A percentile compares a stretch with the other conserved stretches of the same genome.
Conservation (phyloP, 2,888 invertebrate species). For the Cremastobaeus sp. region DNA sequence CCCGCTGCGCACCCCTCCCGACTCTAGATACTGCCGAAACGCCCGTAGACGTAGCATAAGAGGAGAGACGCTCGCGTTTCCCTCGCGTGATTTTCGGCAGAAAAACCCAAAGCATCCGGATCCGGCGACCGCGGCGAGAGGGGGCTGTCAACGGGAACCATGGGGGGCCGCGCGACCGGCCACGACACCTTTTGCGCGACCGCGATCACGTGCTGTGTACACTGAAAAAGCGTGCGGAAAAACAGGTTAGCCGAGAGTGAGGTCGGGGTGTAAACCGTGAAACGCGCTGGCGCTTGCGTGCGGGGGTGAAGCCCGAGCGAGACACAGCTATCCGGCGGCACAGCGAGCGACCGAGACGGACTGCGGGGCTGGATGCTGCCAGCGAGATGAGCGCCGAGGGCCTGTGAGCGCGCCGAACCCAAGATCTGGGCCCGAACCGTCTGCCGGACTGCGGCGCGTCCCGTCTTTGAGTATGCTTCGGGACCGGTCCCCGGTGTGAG, state of each 20-base stretch:
- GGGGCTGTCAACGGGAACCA: not conserved
- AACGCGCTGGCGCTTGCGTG: slow-evolving; percentile 41
- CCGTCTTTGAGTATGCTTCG: not conserved
- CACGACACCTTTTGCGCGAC: too few relatives aligned
- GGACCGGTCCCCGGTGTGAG: slow-evolving; percentile 26
- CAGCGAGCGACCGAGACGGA: slow-evolving; percentile 4
- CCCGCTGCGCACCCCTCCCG: slow-evolving; percentile 44
- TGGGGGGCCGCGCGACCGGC: slow-evolving; percentile 6
- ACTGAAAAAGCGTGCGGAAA: slow-evolving; percentile 30
- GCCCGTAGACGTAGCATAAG: slow-evolving; percentile 72
- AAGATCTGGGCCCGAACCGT: too few relatives aligned
- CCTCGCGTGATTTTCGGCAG: slow-evolving; percentile 40
- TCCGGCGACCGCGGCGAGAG: not conserved
- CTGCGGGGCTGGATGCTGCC: not conserved
- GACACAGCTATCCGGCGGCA: not conserved
- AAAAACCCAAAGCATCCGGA: not conserved
- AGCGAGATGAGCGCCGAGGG: slow-evolving; percentile 1
- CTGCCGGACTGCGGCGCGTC: too few relatives aligned
- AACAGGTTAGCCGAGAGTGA: slow-evolving; percentile 55
- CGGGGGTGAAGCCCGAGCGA: slow-evolving; percentile 25
- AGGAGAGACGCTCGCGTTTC: slow-evolving; percentile 68
- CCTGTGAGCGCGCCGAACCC: too few relatives aligned
- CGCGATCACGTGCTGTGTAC: slow-evolving; percentile 47
- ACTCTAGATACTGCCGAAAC: slow-evolving; percentile 65
- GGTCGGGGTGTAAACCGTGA: slow-evolving; percentile 47